Evolutionary conservation across 2,888 invertebrate species (phyloP).

Genomic region (Tromatobia lineatoria): DNA sequence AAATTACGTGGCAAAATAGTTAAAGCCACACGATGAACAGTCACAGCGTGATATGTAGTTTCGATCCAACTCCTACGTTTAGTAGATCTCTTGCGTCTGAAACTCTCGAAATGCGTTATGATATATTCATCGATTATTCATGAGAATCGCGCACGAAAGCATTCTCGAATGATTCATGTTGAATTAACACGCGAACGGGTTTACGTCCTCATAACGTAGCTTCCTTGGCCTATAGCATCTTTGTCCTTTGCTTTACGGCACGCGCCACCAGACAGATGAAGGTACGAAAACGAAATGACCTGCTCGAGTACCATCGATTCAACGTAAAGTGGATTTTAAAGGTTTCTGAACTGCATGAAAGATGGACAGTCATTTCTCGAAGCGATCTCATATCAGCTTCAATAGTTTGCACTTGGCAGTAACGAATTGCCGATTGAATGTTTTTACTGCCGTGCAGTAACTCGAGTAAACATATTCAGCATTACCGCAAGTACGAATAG

Average conservation of each 20-base stretch:
- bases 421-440: background rate
- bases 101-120: conserved; percentile 58
- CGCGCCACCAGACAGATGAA: conserved; percentile 58
- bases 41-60: conserved; percentile 24
- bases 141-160: conserved; percentile 59
- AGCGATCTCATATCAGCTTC: background rate
- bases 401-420: background rate
- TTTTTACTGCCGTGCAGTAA: too few species aligned
- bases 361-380: background rate
- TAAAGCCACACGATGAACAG: conserved; percentile 52
- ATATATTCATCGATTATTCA: conserved; percentile 70
- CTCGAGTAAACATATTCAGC: too few species aligned
- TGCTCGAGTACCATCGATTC: background rate
- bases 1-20: conserved; percentile 63
- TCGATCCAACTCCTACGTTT: conserved; percentile 52
- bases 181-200: conserved; percentile 71
- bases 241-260: conserved; percentile 50
- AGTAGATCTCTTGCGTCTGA: conserved; percentile 54
- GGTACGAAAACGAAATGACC: conserved; percentile 27
- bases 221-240: conserved; percentile 30
- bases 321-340: background rate
- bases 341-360: background rate
- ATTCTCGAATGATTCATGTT: conserved; percentile 69
- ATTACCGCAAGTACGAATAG: too few species aligned
- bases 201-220: conserved; percentile 39